phyloP scores from a whole-genome alignment of 1,140 invertebrate genomes.

The Argopecten irradians region DNA sequence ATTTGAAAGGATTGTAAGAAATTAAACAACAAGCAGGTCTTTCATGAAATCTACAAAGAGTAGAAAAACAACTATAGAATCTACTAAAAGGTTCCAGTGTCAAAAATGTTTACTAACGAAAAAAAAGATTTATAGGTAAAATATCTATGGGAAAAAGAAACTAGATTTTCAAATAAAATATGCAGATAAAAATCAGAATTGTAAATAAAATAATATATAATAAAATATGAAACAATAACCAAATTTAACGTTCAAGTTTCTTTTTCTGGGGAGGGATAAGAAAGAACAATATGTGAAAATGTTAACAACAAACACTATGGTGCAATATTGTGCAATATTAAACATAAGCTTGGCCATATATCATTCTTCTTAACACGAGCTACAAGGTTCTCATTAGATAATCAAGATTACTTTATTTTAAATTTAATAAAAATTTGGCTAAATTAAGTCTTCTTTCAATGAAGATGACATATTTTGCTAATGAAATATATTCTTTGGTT shows the following conservation, averaged over 20 bases:
- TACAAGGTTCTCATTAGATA: background rate
- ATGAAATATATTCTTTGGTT: background rate
- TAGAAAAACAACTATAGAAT: background rate
- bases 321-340: conserved; percentile 19
- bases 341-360: conserved; percentile 15
- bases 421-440: too few species aligned
- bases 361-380: background rate
- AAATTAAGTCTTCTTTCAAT: background rate
- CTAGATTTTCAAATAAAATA: conserved; percentile 1
- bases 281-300: background rate
- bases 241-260: background rate
- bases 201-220: background rate
- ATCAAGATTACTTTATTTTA: background rate
- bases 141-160: conserved; percentile 6
- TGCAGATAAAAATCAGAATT: conserved; percentile 4
- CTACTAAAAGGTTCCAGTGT: background rate
- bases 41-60: background rate
- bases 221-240: conserved; percentile 17
- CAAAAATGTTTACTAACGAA: background rate
- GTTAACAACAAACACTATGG: conserved; percentile 8
- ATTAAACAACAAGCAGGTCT: background rate
- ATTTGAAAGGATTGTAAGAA: background rate
- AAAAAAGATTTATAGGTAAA: background rate
- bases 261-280: background rate
- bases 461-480: background rate